These are phyloP conservation scores for Acanthiza pusilla DNA, from an alignment of 2,797 vertebrate genomes.

Conservation along the genomic window DNA sequence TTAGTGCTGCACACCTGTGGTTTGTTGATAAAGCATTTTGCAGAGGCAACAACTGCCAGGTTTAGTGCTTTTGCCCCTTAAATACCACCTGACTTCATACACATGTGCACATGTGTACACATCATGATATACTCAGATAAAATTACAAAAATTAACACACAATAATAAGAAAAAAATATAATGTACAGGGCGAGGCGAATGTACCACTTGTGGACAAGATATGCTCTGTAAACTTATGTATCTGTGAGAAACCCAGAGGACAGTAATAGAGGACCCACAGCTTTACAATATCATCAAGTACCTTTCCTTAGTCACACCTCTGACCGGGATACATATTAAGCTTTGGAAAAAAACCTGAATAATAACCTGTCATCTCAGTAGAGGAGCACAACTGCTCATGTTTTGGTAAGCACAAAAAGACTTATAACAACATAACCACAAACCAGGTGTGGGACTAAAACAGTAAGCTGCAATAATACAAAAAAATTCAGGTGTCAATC, in stretches of 20 bases:
- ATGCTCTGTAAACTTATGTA: neutral
- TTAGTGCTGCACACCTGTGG: neutral
- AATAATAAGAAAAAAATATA: neutral
- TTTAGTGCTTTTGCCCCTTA: neutral
- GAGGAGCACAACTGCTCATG: neutral
- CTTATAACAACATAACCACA: neutral
- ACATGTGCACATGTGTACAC: neutral
- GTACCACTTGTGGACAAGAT: accelerated
- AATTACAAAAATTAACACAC: neutral
- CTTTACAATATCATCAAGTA: neutral
- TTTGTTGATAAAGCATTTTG: slow-evolving; percentile 21
- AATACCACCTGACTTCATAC: neutral
- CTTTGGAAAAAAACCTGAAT: neutral
- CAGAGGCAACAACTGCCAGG: neutral
- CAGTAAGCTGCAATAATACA: neutral
- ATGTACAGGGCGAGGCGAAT: neutral
- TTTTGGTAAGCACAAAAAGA: neutral
- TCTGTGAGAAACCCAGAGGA: neutral
- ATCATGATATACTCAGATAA: neutral
- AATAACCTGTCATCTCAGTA: neutral
- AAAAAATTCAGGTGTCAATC: neutral
- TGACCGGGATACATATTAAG: neutral
- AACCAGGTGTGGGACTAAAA: neutral
- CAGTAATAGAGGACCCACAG: neutral
- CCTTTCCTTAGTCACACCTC: neutral